These are phyloP conservation scores for Muraenolepis orangiensis DNA, from an alignment of 2,797 vertebrate species.

Conservation along the genomic window DNA sequence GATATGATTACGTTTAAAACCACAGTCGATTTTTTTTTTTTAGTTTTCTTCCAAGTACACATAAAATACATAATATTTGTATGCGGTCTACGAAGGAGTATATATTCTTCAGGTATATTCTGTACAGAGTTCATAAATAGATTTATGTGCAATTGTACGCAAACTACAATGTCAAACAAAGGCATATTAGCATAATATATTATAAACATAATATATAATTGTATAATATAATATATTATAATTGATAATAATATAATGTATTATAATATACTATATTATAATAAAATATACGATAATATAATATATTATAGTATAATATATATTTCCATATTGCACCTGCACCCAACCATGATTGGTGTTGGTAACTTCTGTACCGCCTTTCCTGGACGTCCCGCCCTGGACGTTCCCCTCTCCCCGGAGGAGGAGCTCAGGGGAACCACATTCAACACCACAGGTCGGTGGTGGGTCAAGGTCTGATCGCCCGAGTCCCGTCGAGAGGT, in stretches of 20 bases:
- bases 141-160: slow-evolving; percentile 75
- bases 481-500: slow-evolving; percentile 31
- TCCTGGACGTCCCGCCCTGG: not conserved
- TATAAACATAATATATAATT: too few species aligned
- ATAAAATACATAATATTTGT: slow-evolving; percentile 67
- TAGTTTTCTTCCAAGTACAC: slow-evolving; percentile 60
- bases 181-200: slow-evolving; percentile 72
- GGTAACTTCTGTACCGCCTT: not conserved
- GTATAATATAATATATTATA: too few species aligned
- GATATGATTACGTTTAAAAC: slow-evolving; percentile 72
- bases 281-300: too few species aligned
- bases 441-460: slow-evolving; percentile 20
- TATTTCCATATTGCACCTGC: slow-evolving; percentile 74
- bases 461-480: slow-evolving; percentile 37
- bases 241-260: too few species aligned
- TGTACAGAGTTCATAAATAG: slow-evolving; percentile 74
- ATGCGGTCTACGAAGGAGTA: slow-evolving; percentile 69
- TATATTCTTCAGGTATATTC: slow-evolving; percentile 27
- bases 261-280: too few species aligned
- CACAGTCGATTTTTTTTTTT: slow-evolving; percentile 66
- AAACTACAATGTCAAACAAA: slow-evolving; percentile 72
- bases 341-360: slow-evolving; percentile 58
- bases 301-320: too few species aligned
- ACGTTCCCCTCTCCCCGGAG: slow-evolving; percentile 36
- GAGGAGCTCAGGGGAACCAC: slow-evolving; percentile 35